A percentile compares a stretch with the other conserved stretches of the same genome.
These are phyloP conservation scores for Gallinago media DNA, from an alignment of 2,113 vertebrate species.

Conservation along the genomic window DNA sequence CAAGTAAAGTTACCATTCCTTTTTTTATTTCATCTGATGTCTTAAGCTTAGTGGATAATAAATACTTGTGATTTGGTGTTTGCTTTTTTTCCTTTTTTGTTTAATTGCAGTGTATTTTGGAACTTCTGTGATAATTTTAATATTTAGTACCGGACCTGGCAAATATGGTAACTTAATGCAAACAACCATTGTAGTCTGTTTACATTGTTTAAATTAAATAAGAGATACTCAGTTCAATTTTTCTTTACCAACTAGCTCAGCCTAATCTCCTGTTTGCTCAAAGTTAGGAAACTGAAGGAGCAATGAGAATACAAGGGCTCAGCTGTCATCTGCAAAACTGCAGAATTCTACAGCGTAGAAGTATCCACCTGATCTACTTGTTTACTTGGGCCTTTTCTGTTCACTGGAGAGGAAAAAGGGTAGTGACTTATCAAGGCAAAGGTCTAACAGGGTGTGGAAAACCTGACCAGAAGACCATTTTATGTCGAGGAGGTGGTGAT, in stretches of 20 bases:
- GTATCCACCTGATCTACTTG: background rate
- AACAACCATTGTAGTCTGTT: background rate
- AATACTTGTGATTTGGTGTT: background rate
- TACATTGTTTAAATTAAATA: background rate
- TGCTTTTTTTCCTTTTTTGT: background rate
- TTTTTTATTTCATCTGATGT: background rate
- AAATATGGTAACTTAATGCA: background rate
- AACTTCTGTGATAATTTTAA: background rate
- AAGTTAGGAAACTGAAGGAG: background rate
- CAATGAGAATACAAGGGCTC: background rate
- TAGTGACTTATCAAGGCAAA: background rate
- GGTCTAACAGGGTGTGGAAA: background rate
- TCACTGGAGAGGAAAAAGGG: background rate
- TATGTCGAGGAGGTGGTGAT: background rate
- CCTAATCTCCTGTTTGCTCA: background rate
- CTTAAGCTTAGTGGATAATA: background rate
- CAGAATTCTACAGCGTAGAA: background rate
- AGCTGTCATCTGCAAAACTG: background rate
- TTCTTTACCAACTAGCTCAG: background rate
- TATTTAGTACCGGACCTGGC: background rate
- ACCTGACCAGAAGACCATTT: background rate
- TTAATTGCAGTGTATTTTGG: background rate
- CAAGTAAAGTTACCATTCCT: background rate
- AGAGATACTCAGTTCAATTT: background rate
- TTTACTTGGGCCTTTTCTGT: background rate